Base-by-base conservation (phyloP, 2,113 vertebrate genomes). In the Erpornis zantholeuca region DNA sequence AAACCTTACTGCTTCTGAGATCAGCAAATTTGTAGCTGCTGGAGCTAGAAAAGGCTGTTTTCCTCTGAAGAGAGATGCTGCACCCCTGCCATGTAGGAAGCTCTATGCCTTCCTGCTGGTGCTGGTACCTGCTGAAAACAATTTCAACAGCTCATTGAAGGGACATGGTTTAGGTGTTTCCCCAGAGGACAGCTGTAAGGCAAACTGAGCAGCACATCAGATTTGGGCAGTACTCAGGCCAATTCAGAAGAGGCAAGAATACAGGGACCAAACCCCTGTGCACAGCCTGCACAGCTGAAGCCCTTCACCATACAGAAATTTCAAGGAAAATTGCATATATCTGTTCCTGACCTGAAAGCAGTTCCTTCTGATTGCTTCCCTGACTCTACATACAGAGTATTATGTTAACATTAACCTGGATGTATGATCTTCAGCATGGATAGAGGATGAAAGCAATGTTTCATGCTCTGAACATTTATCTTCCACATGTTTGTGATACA, bases 81-180 rank as follows among this genome's bases (percentile, higher is more conserved):
- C 0, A 0, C 11, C 2, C 1, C 16, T 81, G 44, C 24, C 31
- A 8, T 5, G 25, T 28, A 45, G 15, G 25, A 47, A 86, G 9
- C 6, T 76, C 63, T 82, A 33, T 52, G 31, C 21, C 49, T 57
- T 87, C 12, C 38, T 72, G 21, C 38, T 81, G n/a, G 6, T 76
- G 29, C 35, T 88, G 28, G 6, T 36, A 16, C 36, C 36, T 84
- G 29, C 36, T 63, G 35, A 84, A 79, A 63, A 29, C 33, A 66
- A 9, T 10, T 24, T 9, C 27, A 59, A 31, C 10, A 57, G 8
- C 33, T 78, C 10, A 2, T 13, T 31, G 65, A 40, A 77, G 53
- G 27, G 28, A 11, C 20, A 61, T 18, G 4, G 22, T 44, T 59
- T 27, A 40, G 28, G 29, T 57, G 64, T 31, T 44, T 25, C 25